phyloP scores from a whole-genome alignment of 2,888 invertebrate species.

The Polietes domitor region DNA sequence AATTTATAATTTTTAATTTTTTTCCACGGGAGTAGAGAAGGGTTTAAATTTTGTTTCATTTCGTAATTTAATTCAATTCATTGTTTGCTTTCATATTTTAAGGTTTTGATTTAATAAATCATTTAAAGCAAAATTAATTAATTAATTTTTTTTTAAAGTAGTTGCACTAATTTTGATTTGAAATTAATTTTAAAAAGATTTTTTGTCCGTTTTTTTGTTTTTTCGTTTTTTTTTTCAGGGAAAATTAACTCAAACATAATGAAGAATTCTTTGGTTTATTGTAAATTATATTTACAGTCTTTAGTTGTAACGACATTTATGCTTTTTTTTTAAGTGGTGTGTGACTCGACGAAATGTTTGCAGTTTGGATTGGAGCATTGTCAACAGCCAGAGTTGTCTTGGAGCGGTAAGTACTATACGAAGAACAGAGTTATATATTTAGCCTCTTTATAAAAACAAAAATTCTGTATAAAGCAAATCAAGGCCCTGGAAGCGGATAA shows the following conservation, averaged over 20 bases:
- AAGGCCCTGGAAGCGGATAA: no score
- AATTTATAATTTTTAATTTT: constrained; percentile 7
- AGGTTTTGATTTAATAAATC: constrained; percentile 67
- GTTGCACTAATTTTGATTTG: constrained; percentile 39
- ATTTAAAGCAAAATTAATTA: constrained; percentile 38
- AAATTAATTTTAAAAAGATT: constrained; percentile 9
- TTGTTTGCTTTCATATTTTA: constrained; percentile 2
- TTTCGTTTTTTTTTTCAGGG: no score
- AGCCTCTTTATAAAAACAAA: no score
- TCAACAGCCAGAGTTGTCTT: background rate
- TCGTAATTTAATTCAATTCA: constrained; percentile 25
- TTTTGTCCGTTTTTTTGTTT: background rate
- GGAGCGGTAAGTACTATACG: no score
- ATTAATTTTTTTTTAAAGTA: constrained; percentile 11
- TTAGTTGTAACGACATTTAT: constrained; percentile 25
- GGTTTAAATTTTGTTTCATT: constrained; percentile 32
- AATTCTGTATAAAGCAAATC: no score
- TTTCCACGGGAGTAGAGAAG: constrained; percentile 22
- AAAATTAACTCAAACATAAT: background rate
- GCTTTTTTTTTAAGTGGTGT: background rate
- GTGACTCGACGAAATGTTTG: background rate
- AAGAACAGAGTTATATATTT: background rate
- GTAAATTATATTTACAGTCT: constrained; percentile 61
- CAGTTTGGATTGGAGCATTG: background rate
- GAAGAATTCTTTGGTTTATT: constrained; percentile 29